A percentile compares a stretch with the other conserved stretches of the same genome.
Evolutionary conservation across 2,797 vertebrate species (phyloP).

Genomic region (Peromyscus eremicus): DNA sequence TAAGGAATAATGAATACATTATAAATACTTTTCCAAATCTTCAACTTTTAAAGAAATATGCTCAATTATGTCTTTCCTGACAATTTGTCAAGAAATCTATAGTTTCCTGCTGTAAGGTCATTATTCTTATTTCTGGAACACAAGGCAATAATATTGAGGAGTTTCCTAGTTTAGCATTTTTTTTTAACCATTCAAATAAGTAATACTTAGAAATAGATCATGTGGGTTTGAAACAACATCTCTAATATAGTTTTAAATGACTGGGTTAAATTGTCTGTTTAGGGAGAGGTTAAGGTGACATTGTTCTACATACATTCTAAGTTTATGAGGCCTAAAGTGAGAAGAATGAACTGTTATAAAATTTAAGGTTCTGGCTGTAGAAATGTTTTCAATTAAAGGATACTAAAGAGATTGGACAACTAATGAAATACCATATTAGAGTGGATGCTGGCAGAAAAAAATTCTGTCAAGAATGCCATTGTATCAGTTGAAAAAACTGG

Average conservation of each 20-base stretch:
- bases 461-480: not conserved
- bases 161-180: not conserved
- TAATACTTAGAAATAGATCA: not conserved
- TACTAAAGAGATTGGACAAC: not conserved
- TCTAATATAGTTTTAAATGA: not conserved
- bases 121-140: not conserved
- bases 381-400: not conserved
- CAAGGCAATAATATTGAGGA: not conserved
- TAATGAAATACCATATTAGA: not conserved
- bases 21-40: not conserved
- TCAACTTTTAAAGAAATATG: not conserved
- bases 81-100: not conserved
- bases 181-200: slow-evolving; percentile 23
- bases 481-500: not conserved
- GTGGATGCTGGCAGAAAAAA: not conserved
- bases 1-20: not conserved
- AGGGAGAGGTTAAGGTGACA: rapidly evolving
- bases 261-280: not conserved
- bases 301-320: not conserved
- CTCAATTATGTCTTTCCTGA: not conserved
- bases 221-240: not conserved
- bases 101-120: not conserved
- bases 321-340: not conserved
- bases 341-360: not conserved
- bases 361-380: not conserved